Evolutionary conservation across 2,113 vertebrate genomes (phyloP).

Genomic region (Desmodus rotundus): DNA sequence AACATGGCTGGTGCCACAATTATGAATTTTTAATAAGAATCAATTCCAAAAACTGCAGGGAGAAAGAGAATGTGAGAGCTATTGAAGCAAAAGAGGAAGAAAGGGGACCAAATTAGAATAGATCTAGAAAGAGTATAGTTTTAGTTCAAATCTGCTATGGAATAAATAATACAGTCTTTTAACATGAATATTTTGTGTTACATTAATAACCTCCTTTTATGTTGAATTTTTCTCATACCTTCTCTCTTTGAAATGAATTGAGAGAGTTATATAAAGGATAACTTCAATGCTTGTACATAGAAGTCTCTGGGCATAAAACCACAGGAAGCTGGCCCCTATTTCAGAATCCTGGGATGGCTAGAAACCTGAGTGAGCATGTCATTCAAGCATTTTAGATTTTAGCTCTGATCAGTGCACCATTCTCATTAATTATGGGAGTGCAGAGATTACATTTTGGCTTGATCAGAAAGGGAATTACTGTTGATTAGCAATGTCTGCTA

Average conservation of each 20-base stretch:
- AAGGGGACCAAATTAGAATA: neutral
- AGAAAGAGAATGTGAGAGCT: neutral
- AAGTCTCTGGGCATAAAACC: neutral
- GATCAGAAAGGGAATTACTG: neutral
- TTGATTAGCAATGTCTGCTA: neutral
- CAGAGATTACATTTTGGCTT: neutral
- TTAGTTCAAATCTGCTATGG: neutral
- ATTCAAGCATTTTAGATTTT: neutral
- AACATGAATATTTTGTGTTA: neutral
- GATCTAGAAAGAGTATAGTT: neutral
- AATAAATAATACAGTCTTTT: neutral
- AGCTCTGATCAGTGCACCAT: neutral
- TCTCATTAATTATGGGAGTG: neutral
- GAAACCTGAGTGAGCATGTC: neutral
- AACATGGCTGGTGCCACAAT: neutral
- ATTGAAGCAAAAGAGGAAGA: neutral
- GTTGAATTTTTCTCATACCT: neutral
- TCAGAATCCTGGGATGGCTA: neutral
- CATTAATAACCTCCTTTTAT: neutral
- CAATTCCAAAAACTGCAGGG: neutral
- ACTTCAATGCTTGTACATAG: neutral
- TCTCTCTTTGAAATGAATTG: slow-evolving; percentile 20
- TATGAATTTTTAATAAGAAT: neutral
- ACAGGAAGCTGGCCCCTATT: neutral
- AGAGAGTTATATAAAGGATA: neutral